These are phyloP conservation scores for Xerus inauris DNA, from an alignment of 2,113 vertebrate genomes.

Conservation along the genomic window DNA sequence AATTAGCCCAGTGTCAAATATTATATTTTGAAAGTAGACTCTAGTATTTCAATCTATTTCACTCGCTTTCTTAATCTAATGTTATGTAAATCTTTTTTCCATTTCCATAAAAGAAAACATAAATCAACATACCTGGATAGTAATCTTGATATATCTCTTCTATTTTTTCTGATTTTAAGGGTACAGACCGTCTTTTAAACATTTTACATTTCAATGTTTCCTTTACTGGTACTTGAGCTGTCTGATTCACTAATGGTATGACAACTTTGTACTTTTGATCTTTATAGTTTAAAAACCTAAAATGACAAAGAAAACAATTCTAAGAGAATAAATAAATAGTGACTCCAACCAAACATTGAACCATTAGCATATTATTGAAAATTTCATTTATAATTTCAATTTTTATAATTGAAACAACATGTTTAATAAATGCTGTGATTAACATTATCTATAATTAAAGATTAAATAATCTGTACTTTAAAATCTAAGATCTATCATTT, in stretches of 20 bases:
- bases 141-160: background rate
- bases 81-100: background rate
- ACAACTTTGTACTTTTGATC: background rate
- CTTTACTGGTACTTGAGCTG: background rate
- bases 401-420: background rate
- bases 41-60: background rate
- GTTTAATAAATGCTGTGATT: background rate
- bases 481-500: background rate
- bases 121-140: conserved; percentile 48
- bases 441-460: background rate
- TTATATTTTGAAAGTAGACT: background rate
- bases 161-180: background rate
- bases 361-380: background rate
- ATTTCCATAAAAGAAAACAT: background rate
- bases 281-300: background rate
- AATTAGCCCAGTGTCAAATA: background rate
- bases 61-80: background rate
- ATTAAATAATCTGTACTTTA: background rate
- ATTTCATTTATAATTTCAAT: background rate
- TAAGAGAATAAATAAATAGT: background rate
- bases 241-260: background rate
- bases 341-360: background rate
- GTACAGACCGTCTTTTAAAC: background rate
- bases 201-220: background rate
- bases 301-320: conserved; percentile 10